A percentile compares a stretch with the other conserved stretches of the same genome.
Evolutionary conservation across 2,888 invertebrate genomes (phyloP).

Genomic region (Macrophya annulata): DNA sequence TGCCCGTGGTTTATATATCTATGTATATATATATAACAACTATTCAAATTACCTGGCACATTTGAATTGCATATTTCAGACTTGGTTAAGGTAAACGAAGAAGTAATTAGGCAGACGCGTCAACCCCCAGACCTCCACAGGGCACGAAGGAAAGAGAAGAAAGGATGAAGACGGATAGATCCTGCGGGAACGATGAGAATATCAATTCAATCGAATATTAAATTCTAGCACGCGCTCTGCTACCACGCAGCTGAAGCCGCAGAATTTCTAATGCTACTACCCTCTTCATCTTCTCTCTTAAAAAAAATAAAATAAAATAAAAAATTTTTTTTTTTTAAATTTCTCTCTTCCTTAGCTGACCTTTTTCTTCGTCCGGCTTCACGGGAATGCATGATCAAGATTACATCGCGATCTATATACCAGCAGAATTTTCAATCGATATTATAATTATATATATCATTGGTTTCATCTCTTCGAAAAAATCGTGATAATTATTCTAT

Average conservation of each 20-base stretch:
- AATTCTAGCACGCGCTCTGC: slow-evolving; percentile 54
- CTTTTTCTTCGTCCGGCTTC: background rate
- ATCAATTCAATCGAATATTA: slow-evolving; percentile 59
- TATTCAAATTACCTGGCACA: slow-evolving; percentile 46
- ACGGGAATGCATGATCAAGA: background rate
- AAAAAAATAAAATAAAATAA: background rate
- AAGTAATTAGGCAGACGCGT: slow-evolving; percentile 48
- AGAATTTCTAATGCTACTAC: slow-evolving; percentile 61
- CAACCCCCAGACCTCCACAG: slow-evolving; percentile 17
- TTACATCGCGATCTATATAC: background rate
- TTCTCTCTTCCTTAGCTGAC: slow-evolving; percentile 9
- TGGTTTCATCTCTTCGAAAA: background rate
- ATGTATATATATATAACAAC: slow-evolving; percentile 41
- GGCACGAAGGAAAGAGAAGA: slow-evolving; percentile 17
- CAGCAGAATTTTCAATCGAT: background rate
- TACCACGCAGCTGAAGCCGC: slow-evolving; percentile 38
- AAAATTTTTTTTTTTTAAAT: too few species aligned
- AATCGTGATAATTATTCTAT: background rate
- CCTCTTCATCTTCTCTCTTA: background rate
- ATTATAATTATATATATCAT: background rate
- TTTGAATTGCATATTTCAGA: slow-evolving; percentile 51
- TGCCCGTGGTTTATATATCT: slow-evolving; percentile 1
- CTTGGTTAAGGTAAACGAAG: slow-evolving; percentile 48
- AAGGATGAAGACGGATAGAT: slow-evolving; percentile 45
- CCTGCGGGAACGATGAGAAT: slow-evolving; percentile 55